Evolutionary conservation across 2,113 vertebrate species (phyloP).

Genomic region (Hystrix cristata): DNA sequence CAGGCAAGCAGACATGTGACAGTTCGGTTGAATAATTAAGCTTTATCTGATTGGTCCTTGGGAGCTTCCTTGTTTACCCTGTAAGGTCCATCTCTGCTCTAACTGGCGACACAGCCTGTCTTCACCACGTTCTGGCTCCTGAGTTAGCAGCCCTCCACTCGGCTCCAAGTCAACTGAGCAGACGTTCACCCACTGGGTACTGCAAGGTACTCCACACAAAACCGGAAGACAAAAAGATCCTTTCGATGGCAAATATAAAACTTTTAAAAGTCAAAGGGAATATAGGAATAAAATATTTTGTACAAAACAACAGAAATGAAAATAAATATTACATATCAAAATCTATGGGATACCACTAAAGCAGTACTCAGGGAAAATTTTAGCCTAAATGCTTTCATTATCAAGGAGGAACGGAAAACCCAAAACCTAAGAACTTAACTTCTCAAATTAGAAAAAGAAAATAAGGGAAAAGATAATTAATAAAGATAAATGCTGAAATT

Average conservation of each 20-base stretch:
- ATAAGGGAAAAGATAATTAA: background rate
- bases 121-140: too few relatives aligned
- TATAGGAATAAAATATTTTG: constrained; percentile 7
- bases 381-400: background rate
- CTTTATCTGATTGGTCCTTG: too few relatives aligned
- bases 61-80: too few relatives aligned
- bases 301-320: constrained; percentile 17
- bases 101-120: too few relatives aligned
- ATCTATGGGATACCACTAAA: background rate
- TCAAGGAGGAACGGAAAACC: background rate
- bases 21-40: too few relatives aligned
- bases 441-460: constrained; percentile 3
- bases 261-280: background rate
- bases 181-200: too few relatives aligned
- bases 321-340: background rate
- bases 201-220: background rate
- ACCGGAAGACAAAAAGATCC: background rate
- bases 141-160: too few relatives aligned
- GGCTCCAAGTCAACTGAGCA: too few relatives aligned
- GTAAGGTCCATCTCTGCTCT: too few relatives aligned
- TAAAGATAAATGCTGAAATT: background rate
- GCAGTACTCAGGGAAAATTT: background rate
- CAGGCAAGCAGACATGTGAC: too few relatives aligned
- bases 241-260: background rate
- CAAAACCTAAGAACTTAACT: background rate